Percentiles rank a stretch among this genome's conserved stretches.
phyloP scores from a whole-genome alignment of 2,797 vertebrate genomes.

The Ibycter americanus region DNA sequence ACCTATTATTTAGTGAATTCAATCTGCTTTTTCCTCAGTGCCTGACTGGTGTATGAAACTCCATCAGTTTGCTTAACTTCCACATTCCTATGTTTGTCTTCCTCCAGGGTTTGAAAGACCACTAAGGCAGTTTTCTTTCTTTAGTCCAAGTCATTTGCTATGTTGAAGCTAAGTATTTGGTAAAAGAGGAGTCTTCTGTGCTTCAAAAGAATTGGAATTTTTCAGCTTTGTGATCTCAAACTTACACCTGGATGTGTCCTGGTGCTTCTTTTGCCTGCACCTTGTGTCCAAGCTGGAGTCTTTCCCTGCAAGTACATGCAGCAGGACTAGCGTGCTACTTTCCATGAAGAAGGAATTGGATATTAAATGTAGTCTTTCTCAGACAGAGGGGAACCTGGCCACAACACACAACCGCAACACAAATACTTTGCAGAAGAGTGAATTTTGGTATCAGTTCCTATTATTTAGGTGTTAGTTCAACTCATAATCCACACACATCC shows the following conservation, averaged over 20 bases:
- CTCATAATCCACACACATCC: neutral
- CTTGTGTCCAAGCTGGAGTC: fast-evolving
- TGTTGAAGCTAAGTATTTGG: neutral
- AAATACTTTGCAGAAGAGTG: neutral
- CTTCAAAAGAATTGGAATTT: neutral
- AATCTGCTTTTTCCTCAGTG: neutral
- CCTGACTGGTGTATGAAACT: neutral
- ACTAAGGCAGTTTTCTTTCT: neutral
- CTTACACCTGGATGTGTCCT: neutral
- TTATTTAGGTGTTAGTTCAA: neutral
- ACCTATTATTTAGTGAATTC: neutral
- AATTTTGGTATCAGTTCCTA: neutral
- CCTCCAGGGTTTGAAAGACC: neutral
- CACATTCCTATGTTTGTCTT: neutral
- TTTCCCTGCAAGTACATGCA: fast-evolving
- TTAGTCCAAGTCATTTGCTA: neutral
- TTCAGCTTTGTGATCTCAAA: neutral
- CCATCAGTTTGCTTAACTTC: neutral
- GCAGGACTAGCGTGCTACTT: neutral
- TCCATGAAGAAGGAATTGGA: neutral
- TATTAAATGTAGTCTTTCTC: neutral
- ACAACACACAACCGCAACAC: neutral
- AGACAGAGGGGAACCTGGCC: neutral
- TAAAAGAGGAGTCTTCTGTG: neutral
- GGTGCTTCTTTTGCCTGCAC: neutral